phyloP scores from a whole-genome alignment of 2,797 vertebrate species.

The Pagetopsis macropterus region DNA sequence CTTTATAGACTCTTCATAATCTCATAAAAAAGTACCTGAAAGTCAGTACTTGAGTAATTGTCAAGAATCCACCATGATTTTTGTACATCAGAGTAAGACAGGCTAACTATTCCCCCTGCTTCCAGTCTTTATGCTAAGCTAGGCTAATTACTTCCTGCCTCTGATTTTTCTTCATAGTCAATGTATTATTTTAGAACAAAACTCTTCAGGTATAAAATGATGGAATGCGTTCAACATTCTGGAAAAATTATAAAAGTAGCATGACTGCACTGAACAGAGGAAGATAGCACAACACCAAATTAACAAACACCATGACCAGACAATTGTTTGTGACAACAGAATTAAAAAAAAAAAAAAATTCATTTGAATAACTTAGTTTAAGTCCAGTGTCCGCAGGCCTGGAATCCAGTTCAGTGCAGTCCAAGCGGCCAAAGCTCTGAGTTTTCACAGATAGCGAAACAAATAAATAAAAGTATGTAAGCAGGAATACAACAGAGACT shows the following conservation, averaged over 20 bases:
- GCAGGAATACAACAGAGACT: constrained; percentile 30
- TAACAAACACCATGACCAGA: constrained; percentile 37
- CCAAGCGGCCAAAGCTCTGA: background rate
- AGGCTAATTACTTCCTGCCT: background rate
- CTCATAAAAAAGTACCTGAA: background rate
- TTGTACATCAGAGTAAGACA: background rate
- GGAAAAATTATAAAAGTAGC: constrained; percentile 37
- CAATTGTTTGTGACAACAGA: constrained; percentile 8
- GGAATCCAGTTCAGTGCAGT: constrained; percentile 48
- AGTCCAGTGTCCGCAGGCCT: constrained; percentile 22
- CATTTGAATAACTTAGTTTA: constrained; percentile 31
- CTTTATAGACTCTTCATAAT: too few relatives aligned
- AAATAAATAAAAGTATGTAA: constrained; percentile 14
- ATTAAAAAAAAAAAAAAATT: constrained; percentile 10
- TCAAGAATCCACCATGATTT: background rate
- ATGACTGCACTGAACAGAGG: constrained; percentile 23
- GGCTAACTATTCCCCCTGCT: background rate
- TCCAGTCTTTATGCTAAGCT: constrained; percentile 18
- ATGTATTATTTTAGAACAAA: constrained; percentile 42
- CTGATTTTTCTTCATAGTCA: background rate
- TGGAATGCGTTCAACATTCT: constrained; percentile 66
- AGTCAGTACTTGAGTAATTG: background rate
- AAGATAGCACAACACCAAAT: constrained; percentile 38
- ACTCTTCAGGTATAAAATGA: constrained; percentile 45
- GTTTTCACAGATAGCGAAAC: background rate